Evolutionary conservation across 2,113 vertebrate species (phyloP), one percentile per base, ranked within the genome.

Genomic region (Holacanthus passer): DNA sequence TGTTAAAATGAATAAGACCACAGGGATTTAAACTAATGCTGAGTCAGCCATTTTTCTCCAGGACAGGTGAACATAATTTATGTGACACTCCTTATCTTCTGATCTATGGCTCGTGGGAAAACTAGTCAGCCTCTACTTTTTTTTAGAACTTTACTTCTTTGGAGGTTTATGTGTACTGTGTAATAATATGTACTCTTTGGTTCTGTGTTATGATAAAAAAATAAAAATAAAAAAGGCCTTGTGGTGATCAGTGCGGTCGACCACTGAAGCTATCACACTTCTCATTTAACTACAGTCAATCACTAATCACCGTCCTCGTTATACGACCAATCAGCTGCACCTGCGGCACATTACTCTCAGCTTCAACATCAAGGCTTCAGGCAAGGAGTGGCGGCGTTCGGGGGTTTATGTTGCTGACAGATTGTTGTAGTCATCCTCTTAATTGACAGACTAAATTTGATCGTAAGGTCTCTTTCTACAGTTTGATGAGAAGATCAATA

Each of bases 1-100:
- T 45, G 27, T 37, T 77, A 48, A 76, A 77, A 50, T 70, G 73
- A n/a, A n/a, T n/a, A n/a, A 55, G 47, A 48, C 59, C 32, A 32
- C 52, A 79, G 66, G 65, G 67, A 75, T 86, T 75, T 56, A 78
- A 71, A 62, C 17, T 12, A 77, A 70, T 53, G 65, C 60, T 55
- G 66, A 77, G 56, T 24, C 39, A 48, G 66, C 13, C 29, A 82
- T 82, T 84, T 84, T 79, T 73, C 74, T 82, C 43, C 37, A 3
- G 53, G 77, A 81, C 53, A 79, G 69, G 65, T 63, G 77, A 66
- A 79, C 32, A 27, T 75, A 75, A 81, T 78, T 66, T 78, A 71
- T 81, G 27, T 65, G 52, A 60, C 81, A 73, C 29, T 32, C 56
- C 7, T 29, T 74, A 83, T 80, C 73, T 63, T 56, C 48, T 75